These are phyloP conservation scores for Leucoma salicis DNA, from an alignment of 2,888 invertebrate genomes.

Conservation along the genomic window DNA sequence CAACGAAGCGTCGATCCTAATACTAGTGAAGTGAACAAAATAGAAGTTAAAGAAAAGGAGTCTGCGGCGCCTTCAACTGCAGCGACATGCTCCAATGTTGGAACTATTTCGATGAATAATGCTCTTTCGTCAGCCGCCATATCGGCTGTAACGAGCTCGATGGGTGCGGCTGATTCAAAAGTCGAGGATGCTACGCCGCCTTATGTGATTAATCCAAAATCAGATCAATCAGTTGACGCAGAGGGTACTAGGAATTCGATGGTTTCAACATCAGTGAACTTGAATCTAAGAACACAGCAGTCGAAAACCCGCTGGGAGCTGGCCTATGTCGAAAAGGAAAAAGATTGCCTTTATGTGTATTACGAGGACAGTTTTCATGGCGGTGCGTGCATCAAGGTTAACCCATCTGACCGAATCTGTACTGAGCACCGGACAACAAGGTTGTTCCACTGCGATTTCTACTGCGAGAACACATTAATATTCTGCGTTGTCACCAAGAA, in stretches of 20 bases:
- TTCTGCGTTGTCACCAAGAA: constrained; percentile 65
- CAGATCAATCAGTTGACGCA: neutral
- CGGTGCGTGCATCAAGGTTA: constrained; percentile 74
- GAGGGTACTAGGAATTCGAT: neutral
- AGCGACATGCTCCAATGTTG: neutral
- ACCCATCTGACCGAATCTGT: constrained; percentile 50
- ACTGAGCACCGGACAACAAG: constrained; percentile 42
- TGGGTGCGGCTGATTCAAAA: neutral
- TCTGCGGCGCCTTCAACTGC: neutral
- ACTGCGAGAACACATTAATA: constrained; percentile 42
- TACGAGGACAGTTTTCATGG: constrained; percentile 75
- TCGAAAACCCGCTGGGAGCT: constrained; percentile 38
- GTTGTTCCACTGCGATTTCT: constrained; percentile 65
- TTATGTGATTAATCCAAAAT: neutral
- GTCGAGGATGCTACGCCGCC: neutral
- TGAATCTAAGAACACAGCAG: constrained; percentile 34
- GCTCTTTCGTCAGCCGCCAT: neutral
- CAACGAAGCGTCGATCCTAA: neutral
- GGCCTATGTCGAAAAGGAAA: constrained; percentile 45
- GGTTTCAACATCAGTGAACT: constrained; percentile 37
- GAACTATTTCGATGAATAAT: neutral
- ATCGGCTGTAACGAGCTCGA: neutral
- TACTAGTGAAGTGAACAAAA: neutral
- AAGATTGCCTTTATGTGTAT: constrained; percentile 55
- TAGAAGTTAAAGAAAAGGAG: neutral